Percentiles rank a stretch among this genome's conserved stretches.
Evolutionary conservation across 2,888 invertebrate genomes (phyloP).

Genomic region (Troides oblongomaculatus): DNA sequence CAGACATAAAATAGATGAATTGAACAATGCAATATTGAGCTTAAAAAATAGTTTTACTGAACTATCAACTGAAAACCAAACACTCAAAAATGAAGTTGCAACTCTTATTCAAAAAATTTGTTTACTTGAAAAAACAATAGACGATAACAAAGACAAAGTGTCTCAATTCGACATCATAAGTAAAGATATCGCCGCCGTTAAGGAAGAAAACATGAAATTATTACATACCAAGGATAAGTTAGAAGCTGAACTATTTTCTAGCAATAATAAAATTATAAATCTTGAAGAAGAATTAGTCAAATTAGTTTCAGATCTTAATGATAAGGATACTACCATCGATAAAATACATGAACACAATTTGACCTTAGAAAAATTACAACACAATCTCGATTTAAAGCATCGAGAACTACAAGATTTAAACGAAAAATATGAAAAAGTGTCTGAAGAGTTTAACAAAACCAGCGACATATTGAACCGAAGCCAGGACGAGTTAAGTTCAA

Average conservation of each 20-base stretch:
- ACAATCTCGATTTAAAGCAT: conserved; percentile 51
- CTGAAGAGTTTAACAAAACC: conserved; percentile 41
- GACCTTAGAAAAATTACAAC: conserved; percentile 42
- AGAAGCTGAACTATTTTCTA: conserved; percentile 53
- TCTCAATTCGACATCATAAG: conserved; percentile 45
- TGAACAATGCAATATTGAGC: conserved; percentile 40
- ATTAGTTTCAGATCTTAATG: conserved; percentile 58
- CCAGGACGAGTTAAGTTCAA: conserved; percentile 49
- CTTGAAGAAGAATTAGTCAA: conserved; percentile 67
- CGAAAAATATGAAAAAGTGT: conserved; percentile 42
- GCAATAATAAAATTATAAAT: conserved; percentile 55
- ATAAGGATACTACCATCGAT: conserved; percentile 65
- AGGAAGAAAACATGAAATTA: conserved; percentile 53
- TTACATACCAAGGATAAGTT: conserved; percentile 47
- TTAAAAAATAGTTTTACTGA: conserved; percentile 41
- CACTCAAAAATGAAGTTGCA: conserved; percentile 41
- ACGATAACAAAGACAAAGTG: conserved; percentile 48
- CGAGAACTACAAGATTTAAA: conserved; percentile 56
- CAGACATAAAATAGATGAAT: conserved; percentile 38
- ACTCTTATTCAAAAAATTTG: conserved; percentile 37
- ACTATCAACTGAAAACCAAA: conserved; percentile 42
- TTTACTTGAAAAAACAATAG: conserved; percentile 42
- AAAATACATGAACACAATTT: conserved; percentile 47
- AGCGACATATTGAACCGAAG: conserved; percentile 40
- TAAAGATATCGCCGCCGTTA: conserved; percentile 45